Evolutionary conservation across 2,797 vertebrate species (phyloP), one percentile per base, ranked within the genome.

Genomic region (Anolis apletophallus): DNA sequence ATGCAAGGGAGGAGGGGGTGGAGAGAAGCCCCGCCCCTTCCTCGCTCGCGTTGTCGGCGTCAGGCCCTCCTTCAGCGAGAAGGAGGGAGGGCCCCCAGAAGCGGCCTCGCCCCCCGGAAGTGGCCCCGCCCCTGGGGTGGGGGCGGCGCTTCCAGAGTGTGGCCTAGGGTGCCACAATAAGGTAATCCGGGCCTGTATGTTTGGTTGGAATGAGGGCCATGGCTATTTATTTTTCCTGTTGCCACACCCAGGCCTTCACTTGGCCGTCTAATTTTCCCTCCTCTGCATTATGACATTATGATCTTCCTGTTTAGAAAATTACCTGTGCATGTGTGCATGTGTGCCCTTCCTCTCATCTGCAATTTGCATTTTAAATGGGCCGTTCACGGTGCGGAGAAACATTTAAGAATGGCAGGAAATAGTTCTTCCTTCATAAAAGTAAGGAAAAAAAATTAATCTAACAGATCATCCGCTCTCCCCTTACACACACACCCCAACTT

Each of bases 391-490:
- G 85, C 36, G 81, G n/a, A 54, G 36, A 83, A 83, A 84, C n/a
- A 34, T 85, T 50, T 54, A 77, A 71, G 54, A 71, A 88, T 83
- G 61, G 68, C 78, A 76, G 34, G 57, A 80, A 0, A 0, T 23
- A 89, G 54, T 88, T 90, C 71, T 86, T 91, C 85, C 83, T 88
- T 81, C 86, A 76, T 69, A 21, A 61, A 92, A 82, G 23, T 85
- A 85, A 88, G 73, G n/a, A 29, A 71, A 83, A 74, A 91, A 84
- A 46, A 3, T 23, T 72, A 72, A 54, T 57, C 6, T 80, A 54
- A 78, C 86, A 80, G 13, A 71, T 26, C 71, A 83, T 11, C 84
- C 82, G 2, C 84, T 87, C 91, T 84, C 19, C 46, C 21, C n/a
- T 6, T 85, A 21, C 46, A 46, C 46, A 46, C 46, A 46, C 46